Conservation (phyloP, 2,113 vertebrate species). For the Microcebus lehilahytsara region DNA sequence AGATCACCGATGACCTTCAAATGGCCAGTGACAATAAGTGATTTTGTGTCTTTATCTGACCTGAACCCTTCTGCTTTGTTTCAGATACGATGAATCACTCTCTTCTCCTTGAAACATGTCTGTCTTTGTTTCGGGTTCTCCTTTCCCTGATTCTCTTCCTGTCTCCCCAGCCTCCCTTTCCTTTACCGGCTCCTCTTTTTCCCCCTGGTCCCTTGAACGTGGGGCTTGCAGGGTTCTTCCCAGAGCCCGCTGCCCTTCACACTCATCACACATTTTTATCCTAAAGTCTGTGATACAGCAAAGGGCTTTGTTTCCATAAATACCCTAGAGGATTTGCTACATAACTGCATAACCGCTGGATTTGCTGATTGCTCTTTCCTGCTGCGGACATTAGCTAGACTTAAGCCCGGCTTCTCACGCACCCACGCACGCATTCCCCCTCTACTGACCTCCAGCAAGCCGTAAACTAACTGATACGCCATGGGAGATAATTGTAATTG, state of each 20-base stretch:
- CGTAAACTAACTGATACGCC: not conserved
- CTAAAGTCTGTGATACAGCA: not conserved
- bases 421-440: not conserved
- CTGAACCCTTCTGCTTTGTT: not conserved
- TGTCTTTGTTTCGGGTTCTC: not conserved
- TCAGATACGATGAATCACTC: fast-evolving
- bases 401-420: not conserved
- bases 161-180: not conserved
- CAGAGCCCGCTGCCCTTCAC: not conserved
- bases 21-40: not conserved
- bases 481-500: not conserved
- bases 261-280: not conserved
- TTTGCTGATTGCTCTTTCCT: not conserved
- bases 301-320: constrained; percentile 40
- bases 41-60: not conserved
- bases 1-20: not conserved
- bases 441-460: not conserved
- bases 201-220: not conserved
- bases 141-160: not conserved
- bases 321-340: constrained; percentile 20
- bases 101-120: not conserved
- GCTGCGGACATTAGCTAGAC: not conserved
- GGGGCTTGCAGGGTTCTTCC: not conserved
- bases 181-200: not conserved
- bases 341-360: not conserved